Conservation (phyloP, 2,888 invertebrate genomes). For the Steinernema carpocapsae region DNA sequence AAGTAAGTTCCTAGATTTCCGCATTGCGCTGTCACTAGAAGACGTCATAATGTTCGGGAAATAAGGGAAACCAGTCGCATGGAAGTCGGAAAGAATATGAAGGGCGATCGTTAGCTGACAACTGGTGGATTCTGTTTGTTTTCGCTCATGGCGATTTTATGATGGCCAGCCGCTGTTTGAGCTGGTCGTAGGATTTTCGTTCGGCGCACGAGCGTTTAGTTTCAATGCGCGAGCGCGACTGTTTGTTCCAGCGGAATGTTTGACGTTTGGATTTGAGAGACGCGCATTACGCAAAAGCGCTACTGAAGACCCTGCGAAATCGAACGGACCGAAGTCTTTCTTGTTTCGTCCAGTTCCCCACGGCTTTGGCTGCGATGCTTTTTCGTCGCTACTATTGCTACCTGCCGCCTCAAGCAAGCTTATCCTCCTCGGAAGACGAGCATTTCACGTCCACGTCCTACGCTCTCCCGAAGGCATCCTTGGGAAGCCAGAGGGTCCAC, state of each 20-base stretch:
- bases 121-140: constrained; percentile 1
- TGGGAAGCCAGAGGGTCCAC: constrained; percentile 1
- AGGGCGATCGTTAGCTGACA: neutral
- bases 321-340: too few relatives aligned
- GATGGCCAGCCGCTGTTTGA: neutral
- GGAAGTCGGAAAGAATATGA: neutral
- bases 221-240: constrained; percentile 8
- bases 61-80: neutral
- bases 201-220: constrained; percentile 23
- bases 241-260: constrained; percentile 10
- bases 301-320: too few relatives aligned
- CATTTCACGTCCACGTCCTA: too few relatives aligned
- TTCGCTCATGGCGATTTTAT: constrained; percentile 2
- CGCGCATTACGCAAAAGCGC: constrained; percentile 2
- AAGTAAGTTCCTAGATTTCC: too few relatives aligned
- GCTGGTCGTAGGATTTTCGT: constrained; percentile 12
- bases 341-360: too few relatives aligned
- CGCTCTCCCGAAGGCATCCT: too few relatives aligned
- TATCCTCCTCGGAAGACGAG: neutral
- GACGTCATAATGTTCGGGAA: neutral
- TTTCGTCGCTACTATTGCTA: neutral
- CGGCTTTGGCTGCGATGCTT: constrained; percentile 3
- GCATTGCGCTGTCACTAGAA: neutral
- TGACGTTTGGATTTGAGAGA: constrained; percentile 21
- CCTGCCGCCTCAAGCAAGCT: neutral